Conservation (phyloP, 2,113 vertebrate genomes). For the Chauna torquata region DNA sequence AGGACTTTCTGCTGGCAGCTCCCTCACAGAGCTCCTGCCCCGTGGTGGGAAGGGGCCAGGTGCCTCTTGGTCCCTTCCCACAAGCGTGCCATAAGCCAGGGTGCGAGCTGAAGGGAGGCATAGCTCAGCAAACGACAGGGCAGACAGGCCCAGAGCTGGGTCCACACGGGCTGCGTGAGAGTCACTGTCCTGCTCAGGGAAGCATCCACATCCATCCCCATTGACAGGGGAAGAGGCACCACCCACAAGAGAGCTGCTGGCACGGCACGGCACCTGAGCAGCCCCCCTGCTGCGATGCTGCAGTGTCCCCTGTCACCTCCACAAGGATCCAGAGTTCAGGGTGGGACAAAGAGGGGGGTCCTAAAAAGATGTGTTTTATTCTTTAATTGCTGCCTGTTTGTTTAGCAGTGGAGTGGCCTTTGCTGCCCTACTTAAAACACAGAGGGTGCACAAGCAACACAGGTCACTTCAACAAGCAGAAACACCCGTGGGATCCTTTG, state of each 20-base stretch:
- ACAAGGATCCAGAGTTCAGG: background rate
- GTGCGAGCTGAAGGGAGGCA: background rate
- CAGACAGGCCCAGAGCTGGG: background rate
- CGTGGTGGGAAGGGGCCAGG: background rate
- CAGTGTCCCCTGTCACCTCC: background rate
- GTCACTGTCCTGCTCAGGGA: background rate
- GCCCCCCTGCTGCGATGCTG: background rate
- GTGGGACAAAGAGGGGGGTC: background rate
- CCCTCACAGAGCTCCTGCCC: background rate
- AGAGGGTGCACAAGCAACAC: background rate
- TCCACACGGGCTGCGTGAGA: accelerated
- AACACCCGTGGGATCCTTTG: background rate
- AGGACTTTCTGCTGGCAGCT: background rate
- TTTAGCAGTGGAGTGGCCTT: background rate
- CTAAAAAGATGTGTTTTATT: background rate
- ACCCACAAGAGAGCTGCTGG: accelerated
- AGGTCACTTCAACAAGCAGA: background rate
- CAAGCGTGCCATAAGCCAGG: accelerated
- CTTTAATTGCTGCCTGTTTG: background rate
- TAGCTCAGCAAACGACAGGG: background rate
- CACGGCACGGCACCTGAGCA: background rate
- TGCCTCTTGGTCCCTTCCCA: background rate
- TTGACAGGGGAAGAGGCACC: background rate
- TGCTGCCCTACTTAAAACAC: background rate
- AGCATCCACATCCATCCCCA: background rate